Evolutionary conservation across 2,888 invertebrate species (phyloP).

Genomic region (Adelognathus sp.): DNA sequence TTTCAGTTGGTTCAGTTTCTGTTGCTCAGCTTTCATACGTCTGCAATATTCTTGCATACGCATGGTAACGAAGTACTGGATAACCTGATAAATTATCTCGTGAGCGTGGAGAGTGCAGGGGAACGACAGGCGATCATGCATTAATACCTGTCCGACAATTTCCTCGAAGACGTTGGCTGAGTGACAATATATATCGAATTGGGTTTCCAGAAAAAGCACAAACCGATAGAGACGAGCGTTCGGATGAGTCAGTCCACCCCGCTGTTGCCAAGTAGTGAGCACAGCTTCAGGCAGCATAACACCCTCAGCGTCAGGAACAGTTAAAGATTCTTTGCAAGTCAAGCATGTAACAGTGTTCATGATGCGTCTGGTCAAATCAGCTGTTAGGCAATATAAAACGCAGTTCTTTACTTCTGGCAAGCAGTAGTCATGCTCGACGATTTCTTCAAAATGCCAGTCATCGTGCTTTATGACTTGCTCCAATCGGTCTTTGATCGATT

Average conservation of each 20-base stretch:
- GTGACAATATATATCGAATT: background rate
- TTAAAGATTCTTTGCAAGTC: background rate
- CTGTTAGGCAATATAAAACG: constrained; percentile 39
- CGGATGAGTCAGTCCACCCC: background rate
- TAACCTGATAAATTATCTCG: background rate
- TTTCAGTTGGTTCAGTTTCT: constrained; percentile 20
- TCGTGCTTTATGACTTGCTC: constrained; percentile 15
- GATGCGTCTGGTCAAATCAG: constrained; percentile 7
- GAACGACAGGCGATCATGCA: constrained; percentile 1
- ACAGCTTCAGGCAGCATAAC: background rate
- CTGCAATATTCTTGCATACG: constrained; percentile 29
- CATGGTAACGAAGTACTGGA: constrained; percentile 8
- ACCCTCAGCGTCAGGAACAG: background rate
- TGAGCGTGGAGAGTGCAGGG: constrained; percentile 17
- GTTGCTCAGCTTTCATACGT: constrained; percentile 14
- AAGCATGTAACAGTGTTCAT: background rate
- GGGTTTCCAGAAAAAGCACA: background rate
- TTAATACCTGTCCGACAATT: background rate
- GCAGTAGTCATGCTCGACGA: constrained; percentile 37
- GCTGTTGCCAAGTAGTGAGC: background rate
- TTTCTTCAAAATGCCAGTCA: constrained; percentile 38
- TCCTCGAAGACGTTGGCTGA: constrained; percentile 22
- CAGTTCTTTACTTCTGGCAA: constrained; percentile 37
- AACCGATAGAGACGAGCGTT: constrained; percentile 7
- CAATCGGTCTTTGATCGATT: background rate